Base-by-base conservation (phyloP, 2,797 vertebrate genomes). In the Streptopelia turtur region DNA sequence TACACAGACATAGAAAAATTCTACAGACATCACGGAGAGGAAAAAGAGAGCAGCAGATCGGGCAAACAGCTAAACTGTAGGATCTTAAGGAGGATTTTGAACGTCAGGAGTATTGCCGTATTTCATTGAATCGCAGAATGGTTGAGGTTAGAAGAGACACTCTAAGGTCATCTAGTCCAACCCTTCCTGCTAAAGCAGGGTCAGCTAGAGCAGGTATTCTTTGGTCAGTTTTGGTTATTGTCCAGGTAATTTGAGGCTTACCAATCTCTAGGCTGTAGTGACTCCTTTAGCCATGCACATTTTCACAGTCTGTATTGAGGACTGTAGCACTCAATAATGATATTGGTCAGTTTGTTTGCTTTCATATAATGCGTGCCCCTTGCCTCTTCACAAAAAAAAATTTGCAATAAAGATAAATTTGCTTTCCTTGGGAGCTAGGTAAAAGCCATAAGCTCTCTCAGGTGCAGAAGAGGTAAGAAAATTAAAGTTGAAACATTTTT, bases 41-140 rank as follows among this genome's bases (percentile, higher is more conserved):
- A 49, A 93, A 61, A 66, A 88, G 39, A 61, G 18, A 88, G 66
- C 33, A 55, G 27, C 7, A 78, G 33, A 72, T 53, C 8, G 27
- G n/a, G 24, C 5, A 10, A 83, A 66, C 37, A 89, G 45, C n/a
- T 90, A 52, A 72, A 87, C 22, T 83, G 13, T 18, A 52, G 52
- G 33, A 75, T 85, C 21, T 45, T 79, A 53, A 88, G 86, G 72
- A 77, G 45, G 21, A 63, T 87, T 91, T 77, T 78, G 61, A 43
- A 37, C 11, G 56, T 59, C 17, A 31, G 15, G 30, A 53, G 9
- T 86, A 15, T 49, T 8, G 1, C 10, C 0, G 0, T 75, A 39
- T 82, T 85, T 89, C 59, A 53, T 47, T 70, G 49, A 47, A 39
- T 61, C 50, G 75, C n/a, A 39, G 52, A 52, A 66, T 55, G 27